Percentiles rank a stretch among this genome's conserved stretches.
These are phyloP conservation scores for Phlogophora meticulosa DNA, from an alignment of 2,888 invertebrate genomes.

Conservation along the genomic window DNA sequence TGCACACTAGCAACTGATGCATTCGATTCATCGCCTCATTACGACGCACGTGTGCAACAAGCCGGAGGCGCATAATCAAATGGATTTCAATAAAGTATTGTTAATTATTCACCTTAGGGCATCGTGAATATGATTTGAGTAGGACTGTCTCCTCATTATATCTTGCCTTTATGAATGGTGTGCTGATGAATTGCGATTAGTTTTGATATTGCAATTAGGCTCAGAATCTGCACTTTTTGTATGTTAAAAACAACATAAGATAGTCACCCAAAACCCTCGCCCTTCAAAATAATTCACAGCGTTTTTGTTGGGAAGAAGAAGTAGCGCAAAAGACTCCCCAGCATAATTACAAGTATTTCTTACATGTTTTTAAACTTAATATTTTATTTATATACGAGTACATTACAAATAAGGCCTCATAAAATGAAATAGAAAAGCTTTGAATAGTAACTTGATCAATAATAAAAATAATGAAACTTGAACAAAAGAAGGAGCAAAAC, in stretches of 20 bases:
- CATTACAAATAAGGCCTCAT: no score
- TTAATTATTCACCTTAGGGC: constrained; percentile 62
- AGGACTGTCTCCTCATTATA: constrained; percentile 50
- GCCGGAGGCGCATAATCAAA: constrained; percentile 61
- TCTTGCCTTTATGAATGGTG: constrained; percentile 16
- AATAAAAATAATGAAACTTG: background rate
- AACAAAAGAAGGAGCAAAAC: background rate
- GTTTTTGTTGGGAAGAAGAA: no score
- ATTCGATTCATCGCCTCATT: constrained; percentile 57
- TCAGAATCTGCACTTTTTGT: background rate
- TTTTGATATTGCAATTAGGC: background rate
- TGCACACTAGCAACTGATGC: constrained; percentile 44
- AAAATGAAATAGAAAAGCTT: no score
- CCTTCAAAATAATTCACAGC: no score
- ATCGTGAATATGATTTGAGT: constrained; percentile 55
- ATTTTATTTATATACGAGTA: no score
- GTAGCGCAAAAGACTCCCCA: no score
- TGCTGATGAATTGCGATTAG: background rate
- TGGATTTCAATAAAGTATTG: constrained; percentile 66
- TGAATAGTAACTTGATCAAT: no score
- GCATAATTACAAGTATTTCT: no score
- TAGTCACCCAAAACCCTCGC: no score
- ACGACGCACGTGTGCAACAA: constrained; percentile 50
- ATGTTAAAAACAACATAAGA: no score
- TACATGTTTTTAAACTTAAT: no score